Evolutionary conservation across 64 coral and sea anemone genomes (phyloP).

Genomic region (Montipora capricornis): DNA sequence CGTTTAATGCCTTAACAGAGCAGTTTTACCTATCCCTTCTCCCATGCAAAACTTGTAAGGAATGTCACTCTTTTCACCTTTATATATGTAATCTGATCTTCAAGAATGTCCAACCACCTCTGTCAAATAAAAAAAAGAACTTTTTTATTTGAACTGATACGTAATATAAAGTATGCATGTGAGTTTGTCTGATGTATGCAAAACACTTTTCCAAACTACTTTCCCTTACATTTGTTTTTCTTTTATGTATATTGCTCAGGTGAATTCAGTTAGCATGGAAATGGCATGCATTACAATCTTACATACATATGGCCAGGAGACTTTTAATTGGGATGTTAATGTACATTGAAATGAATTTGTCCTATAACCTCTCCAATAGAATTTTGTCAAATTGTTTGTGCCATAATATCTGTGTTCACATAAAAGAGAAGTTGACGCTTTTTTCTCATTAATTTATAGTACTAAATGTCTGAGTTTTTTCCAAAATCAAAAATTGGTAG

Average conservation of each 20-base stretch:
- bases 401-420: not conserved
- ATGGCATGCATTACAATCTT: not conserved
- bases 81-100: not conserved
- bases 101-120: slow-evolving; percentile 6
- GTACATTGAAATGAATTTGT: not conserved
- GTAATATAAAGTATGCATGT: not conserved
- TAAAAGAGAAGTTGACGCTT: not conserved
- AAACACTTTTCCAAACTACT: not conserved
- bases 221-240: not conserved
- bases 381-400: not conserved
- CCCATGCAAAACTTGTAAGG: slow-evolving; percentile 20
- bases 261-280: not conserved
- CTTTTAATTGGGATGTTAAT: not conserved
- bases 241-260: not conserved
- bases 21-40: not conserved
- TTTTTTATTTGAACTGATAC: not conserved
- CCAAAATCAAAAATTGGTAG: not conserved
- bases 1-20: slow-evolving; percentile 5
- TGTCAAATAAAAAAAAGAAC: not conserved
- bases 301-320: not conserved
- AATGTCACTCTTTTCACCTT: slow-evolving; percentile 4
- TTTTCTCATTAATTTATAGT: not conserved
- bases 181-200: not conserved
- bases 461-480: not conserved
- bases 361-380: not conserved